Base-by-base conservation (phyloP, 2,797 vertebrate species). In the Arctocebus calabarensis region DNA sequence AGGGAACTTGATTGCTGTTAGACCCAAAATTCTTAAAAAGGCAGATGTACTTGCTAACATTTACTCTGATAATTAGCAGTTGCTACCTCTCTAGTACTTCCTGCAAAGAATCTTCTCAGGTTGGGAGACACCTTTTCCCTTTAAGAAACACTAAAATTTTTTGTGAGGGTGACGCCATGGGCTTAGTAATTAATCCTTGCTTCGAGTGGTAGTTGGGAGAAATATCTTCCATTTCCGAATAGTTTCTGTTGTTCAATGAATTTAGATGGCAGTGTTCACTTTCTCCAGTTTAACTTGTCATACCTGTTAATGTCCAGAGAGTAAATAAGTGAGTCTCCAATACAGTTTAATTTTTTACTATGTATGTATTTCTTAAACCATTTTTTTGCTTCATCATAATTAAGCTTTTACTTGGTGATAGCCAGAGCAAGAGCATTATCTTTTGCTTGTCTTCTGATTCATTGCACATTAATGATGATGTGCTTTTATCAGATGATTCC, bases 141-240 rank as follows among this genome's bases (percentile, higher is more conserved):
- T 32, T 32, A 85, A 71, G 79, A 89, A 86, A 86, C 68, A 59
- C 48, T 84, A 34, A 74, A 32, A 19, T 27, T 88, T 96, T 59
- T 85, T 23, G 48, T 91, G 81, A 91, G 55, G 29, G 88, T 94
- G 62, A 89, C 71, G 34, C 19, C 45, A 19, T 73, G 48, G n/a
- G 13, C 29, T 45, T 73, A 37, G 73, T 62, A 82, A 61, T 90
- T 77, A 61, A n/a, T 77, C 48, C 55, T 92, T 86, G 55, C 17
- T 59, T 55, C 88, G 37, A 59, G 37, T 75, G 77, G 25, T 83
- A 45, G 68, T 75, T 82, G 34, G 62, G 55, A 90, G 55, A 95
- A 95, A 81, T 82, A 25, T 64, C 89, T 95, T 88, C 57, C 64
- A 27, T 90, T 90, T 96, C 78, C 84, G 52, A 88, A 43, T 96